Base-by-base conservation (phyloP, 2,113 vertebrate genomes). In the Onychostoma macrolepis region DNA sequence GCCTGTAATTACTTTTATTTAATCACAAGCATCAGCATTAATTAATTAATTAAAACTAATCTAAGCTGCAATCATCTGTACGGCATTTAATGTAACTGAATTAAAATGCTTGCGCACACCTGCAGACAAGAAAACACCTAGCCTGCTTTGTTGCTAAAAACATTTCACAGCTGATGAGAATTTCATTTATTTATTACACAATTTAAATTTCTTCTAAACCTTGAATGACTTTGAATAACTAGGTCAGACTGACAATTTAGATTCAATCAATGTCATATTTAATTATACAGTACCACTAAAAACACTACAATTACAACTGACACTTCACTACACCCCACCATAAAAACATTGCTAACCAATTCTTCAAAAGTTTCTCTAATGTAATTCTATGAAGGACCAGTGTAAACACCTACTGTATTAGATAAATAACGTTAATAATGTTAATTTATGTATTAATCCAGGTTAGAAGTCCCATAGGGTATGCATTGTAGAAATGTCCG, bases 1-100 rank as follows among this genome's bases (percentile, higher is more conserved):
- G 38, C 6, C 36, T 65, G 21, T 81, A 63, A 81, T 82, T 81
- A 81, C 56, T 65, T 80, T 82, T 80, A 41, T 41, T 56, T 17
- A 78, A 30, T 78, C 17, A 53, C n/a, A 78, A 21, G 45, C 43
- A 43, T 17, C 24, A 28, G 24, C 24, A 45, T 65, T n/a, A 67
- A 65, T 65, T 82, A 30, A 65, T 45, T 19, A 33, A 56, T 71
- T 71, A 33, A 30, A 77, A 28, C 36, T 5, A 45, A 82, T 80
- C 53, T 36, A 24, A 56, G 24, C 6, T 45, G 58, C 41, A 82
- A 43, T 63, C n/a, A 45, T 63, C 61, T 30, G 38, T 1, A n/a
- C 12, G 3, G 80, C 41, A 41, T 43, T 81, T 82, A 82, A 82
- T 45, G n/a, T 17, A 65, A 81, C 8, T 58, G 3, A 56, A 80